Percentiles rank a stretch among this genome's conserved stretches.
Conservation (phyloP, 2,113 vertebrate genomes). For the Oplegnathus fasciatus region DNA sequence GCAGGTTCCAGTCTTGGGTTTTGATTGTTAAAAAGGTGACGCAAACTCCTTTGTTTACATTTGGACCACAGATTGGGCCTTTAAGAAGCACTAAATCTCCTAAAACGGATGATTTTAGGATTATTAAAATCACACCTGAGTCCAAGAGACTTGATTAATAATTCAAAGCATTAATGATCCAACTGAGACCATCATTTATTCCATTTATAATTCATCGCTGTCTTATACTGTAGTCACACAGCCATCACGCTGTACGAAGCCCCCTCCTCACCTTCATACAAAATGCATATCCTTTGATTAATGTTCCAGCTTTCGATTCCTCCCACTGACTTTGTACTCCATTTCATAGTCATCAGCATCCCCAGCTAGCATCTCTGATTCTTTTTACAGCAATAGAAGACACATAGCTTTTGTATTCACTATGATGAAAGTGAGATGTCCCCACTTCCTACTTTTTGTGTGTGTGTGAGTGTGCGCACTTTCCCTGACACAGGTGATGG, state of each 20-base stretch:
- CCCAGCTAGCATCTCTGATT: background rate
- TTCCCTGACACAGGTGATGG: conserved; percentile 28
- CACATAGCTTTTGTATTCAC: conserved; percentile 23
- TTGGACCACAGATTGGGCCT: background rate
- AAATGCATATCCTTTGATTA: conserved; percentile 70
- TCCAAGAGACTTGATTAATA: conserved; percentile 41
- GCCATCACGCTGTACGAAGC: conserved; percentile 9
- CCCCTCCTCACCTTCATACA: conserved; percentile 54
- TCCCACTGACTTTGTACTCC: background rate
- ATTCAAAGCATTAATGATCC: conserved; percentile 63
- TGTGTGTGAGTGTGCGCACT: background rate
- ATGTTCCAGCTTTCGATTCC: conserved; percentile 22
- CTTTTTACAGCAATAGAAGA: conserved; percentile 21
- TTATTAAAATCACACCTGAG: conserved; percentile 21
- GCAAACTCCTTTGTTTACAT: background rate
- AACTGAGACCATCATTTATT: conserved; percentile 67
- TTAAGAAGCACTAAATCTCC: background rate
- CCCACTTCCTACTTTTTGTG: background rate
- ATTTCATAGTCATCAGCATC: conserved; percentile 8
- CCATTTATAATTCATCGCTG: conserved; percentile 69
- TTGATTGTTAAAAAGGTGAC: background rate
- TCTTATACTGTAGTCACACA: conserved; percentile 35
- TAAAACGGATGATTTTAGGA: background rate
- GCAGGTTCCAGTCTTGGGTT: background rate
- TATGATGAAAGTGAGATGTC: conserved; percentile 34